Evolutionary conservation across 2,797 vertebrate genomes (phyloP).

Genomic region (Gymnoscopelus braueri): DNA sequence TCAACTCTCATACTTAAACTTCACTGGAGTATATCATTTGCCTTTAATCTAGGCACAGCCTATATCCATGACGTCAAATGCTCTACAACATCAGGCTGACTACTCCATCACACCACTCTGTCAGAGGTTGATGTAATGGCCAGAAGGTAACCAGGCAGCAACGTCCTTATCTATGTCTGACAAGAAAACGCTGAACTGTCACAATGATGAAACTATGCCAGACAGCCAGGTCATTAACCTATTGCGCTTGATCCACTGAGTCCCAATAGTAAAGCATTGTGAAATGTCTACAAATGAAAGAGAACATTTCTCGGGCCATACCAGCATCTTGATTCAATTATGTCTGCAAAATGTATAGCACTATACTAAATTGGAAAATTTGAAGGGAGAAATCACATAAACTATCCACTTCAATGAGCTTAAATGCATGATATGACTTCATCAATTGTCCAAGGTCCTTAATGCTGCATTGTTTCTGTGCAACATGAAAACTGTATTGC

Average conservation of each 20-base stretch:
- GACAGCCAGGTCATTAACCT: constrained; percentile 62
- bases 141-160: constrained; percentile 32
- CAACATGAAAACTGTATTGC: constrained; percentile 32
- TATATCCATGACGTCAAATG: constrained; percentile 7
- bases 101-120: constrained; percentile 18
- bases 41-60: background rate
- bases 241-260: constrained; percentile 38
- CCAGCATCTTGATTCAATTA: constrained; percentile 33
- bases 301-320: constrained; percentile 48
- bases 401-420: constrained; percentile 14
- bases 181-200: constrained; percentile 45
- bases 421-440: constrained; percentile 24
- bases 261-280: constrained; percentile 48
- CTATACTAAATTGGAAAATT: constrained; percentile 17
- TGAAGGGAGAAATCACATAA: background rate
- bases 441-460: constrained; percentile 24
- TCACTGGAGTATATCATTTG: too few species aligned
- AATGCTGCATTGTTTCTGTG: constrained; percentile 36
- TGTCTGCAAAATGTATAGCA: constrained; percentile 30
- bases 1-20: too few species aligned
- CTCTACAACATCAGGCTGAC: constrained; percentile 21
- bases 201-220: constrained; percentile 61
- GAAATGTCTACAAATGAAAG: constrained; percentile 63
- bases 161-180: constrained; percentile 21
- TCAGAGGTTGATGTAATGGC: constrained; percentile 20